Conservation (phyloP, 2,888 invertebrate species). For the Ophonus ardosiacus region DNA sequence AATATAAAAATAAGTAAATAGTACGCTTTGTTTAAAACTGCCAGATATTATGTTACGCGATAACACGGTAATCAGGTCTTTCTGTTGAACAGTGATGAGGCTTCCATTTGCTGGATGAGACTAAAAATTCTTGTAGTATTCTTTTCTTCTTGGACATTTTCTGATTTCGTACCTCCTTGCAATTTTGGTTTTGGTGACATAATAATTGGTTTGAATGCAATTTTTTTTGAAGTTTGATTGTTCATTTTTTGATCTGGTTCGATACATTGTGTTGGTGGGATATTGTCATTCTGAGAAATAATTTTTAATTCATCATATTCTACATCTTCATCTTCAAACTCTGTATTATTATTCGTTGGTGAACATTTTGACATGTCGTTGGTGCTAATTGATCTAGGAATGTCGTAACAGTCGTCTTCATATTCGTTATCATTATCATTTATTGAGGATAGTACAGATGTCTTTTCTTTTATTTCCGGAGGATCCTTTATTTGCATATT, state of each 20-base stretch:
- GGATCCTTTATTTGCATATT: background rate
- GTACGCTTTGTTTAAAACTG: no score
- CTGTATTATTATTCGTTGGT: background rate
- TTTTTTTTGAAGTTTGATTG: slow-evolving; percentile 1
- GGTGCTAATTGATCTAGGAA: background rate
- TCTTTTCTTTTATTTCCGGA: background rate
- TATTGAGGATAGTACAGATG: background rate
- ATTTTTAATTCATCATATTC: slow-evolving; percentile 55
- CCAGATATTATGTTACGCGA: no score
- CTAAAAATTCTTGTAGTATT: slow-evolving; percentile 42
- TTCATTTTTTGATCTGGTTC: slow-evolving; percentile 22
- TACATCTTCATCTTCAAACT: slow-evolving; percentile 34
- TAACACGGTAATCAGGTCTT: slow-evolving; percentile 1
- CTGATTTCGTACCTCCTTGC: background rate
- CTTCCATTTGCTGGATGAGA: slow-evolving; percentile 61
- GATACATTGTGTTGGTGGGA: background rate
- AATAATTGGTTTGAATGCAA: slow-evolving; percentile 35
- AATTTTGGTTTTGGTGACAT: slow-evolving; percentile 56
- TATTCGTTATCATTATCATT: slow-evolving; percentile 30
- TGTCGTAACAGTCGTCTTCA: slow-evolving; percentile 5
- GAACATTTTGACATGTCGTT: background rate
- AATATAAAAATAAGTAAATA: no score
- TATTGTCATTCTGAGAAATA: slow-evolving; percentile 23
- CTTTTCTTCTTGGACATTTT: slow-evolving; percentile 3
- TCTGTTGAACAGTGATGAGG: slow-evolving; percentile 14